Conservation (phyloP, 2,888 invertebrate genomes). For the Cerastoderma edule region DNA sequence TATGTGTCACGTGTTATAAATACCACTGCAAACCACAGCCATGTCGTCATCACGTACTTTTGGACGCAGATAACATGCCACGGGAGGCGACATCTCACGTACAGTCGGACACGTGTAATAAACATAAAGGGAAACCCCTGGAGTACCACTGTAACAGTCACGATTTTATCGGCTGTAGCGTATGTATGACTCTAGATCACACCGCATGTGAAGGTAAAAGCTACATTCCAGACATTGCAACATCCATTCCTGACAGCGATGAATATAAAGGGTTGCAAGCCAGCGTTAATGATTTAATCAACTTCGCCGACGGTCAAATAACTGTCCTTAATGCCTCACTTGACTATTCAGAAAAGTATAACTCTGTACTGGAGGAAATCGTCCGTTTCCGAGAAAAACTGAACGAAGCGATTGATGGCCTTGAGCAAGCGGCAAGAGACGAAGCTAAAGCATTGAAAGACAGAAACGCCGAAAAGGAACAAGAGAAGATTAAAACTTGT, state of each 20-base stretch:
- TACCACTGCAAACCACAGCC: constrained; percentile 22
- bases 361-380: background rate
- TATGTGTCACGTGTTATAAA: constrained; percentile 25
- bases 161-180: constrained; percentile 18
- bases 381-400: constrained; percentile 7
- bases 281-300: background rate
- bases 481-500: background rate
- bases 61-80: constrained; percentile 22
- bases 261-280: constrained; percentile 14
- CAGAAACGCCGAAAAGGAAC: background rate
- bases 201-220: constrained; percentile 15
- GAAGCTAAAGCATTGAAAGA: constrained; percentile 5
- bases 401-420: constrained; percentile 4
- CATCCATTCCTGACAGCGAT: constrained; percentile 8
- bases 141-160: constrained; percentile 19
- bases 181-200: constrained; percentile 19
- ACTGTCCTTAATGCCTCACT: background rate
- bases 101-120: constrained; percentile 10
- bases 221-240: constrained; percentile 19
- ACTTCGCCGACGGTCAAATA: constrained; percentile 4
- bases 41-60: constrained; percentile 15
- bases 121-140: constrained; percentile 10
- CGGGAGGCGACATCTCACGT: background rate
- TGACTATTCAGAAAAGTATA: background rate
- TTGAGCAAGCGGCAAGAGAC: constrained; percentile 15